Evolutionary conservation across 2,888 invertebrate species (phyloP), one percentile per base, ranked within the genome.

Genomic region (Hesperia comma): DNA sequence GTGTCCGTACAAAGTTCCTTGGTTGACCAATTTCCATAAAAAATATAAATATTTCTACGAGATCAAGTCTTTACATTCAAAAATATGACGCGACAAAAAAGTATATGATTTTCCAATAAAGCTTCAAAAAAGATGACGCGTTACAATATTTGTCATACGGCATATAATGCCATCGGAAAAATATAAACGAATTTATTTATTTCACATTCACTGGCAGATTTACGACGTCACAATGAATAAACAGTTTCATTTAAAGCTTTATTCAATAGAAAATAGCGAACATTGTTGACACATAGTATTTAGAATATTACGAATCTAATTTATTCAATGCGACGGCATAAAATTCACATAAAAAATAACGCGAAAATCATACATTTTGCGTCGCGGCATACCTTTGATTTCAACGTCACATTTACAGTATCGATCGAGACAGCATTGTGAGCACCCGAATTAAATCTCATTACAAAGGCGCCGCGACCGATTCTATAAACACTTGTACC

Each of bases 251-350:
- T n/a, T 21, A 37, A 40, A 17, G 57, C 21, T 26, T 51, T 19
- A 32, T 64, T 64, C 57, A 64, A 64, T 51, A 58, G 57, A 64
- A 64, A 58, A 64, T 46, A 57, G 37, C 62, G 6, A 63, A 63
- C 56, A 26, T 7, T 4, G 15, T 26, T 15, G 17, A 57, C 57
- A 12, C 8, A 56, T 3, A 41, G 49, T 40, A 63, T 19, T 46
- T 10, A n/a, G 7, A 8, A 33, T 40, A 63, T 19, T 46, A n/a
- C 17, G 7, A 8, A 33, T 37, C 55, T 5, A 6, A 32, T 49
- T 40, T 15, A 40, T 64, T 51, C 40, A 17, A 58, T 58, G 51
- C 40, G 7, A 15, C 6, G 56, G 37, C 64, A 58, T 58, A 57
- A 37, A 33, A 49, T 46, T 37, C 33, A 12, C 32, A 21, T 1